Percentiles rank a stretch among this genome's conserved stretches.
Conservation (phyloP, 2,797 vertebrate species). For the Thunnus albacares region DNA sequence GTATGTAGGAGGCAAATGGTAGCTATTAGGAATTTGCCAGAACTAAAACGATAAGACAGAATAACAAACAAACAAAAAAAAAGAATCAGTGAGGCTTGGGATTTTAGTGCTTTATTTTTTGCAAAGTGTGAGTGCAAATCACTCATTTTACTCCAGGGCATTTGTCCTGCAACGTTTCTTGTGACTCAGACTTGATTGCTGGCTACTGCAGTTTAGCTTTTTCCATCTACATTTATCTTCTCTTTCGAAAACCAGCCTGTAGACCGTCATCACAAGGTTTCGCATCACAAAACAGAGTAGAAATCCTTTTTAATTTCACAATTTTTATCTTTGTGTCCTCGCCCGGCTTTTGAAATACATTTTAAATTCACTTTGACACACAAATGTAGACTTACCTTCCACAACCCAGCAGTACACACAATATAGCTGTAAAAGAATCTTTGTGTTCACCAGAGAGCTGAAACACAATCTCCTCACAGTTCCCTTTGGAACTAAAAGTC, state of each 20-base stretch:
- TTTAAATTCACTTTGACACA: slow-evolving; percentile 12
- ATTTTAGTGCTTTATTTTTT: slow-evolving; percentile 9
- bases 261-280: background rate
- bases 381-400: background rate
- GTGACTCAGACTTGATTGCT: slow-evolving; percentile 32
- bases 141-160: slow-evolving; percentile 11
- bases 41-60: slow-evolving; percentile 3
- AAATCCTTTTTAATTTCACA: slow-evolving; percentile 4
- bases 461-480: slow-evolving; percentile 58
- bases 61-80: background rate
- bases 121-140: slow-evolving; percentile 3
- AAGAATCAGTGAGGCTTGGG: background rate
- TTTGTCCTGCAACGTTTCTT: slow-evolving; percentile 6
- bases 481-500: slow-evolving; percentile 75
- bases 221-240: slow-evolving; percentile 23
- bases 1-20: slow-evolving; percentile 32
- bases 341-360: background rate
- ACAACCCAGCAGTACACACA: background rate
- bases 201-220: slow-evolving; percentile 11
- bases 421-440: slow-evolving; percentile 44
- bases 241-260: background rate
- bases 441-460: slow-evolving; percentile 48
- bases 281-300: background rate
- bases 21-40: slow-evolving; percentile 23
- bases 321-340: background rate